Conservation (phyloP, 2,888 invertebrate species). For the Leucoma salicis region DNA sequence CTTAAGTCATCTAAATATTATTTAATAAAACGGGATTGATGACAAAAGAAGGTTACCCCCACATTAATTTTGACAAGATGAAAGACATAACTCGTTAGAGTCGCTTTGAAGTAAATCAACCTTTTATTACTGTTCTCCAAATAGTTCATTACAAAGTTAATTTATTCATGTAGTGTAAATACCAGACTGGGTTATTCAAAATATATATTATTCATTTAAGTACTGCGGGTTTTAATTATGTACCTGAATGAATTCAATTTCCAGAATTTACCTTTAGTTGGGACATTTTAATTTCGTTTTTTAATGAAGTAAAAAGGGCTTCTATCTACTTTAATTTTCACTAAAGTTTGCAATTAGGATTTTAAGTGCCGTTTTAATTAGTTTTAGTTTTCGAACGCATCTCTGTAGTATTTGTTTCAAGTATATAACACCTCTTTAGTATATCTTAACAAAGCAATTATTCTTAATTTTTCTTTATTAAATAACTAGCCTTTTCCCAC, state of each 20-base stretch:
- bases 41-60: too few species aligned
- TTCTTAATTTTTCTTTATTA: too few species aligned
- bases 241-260: slow-evolving; percentile 22
- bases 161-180: slow-evolving; percentile 16
- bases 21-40: too few species aligned
- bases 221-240: slow-evolving; percentile 23
- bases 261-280: slow-evolving; percentile 5
- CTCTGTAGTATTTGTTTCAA: too few species aligned
- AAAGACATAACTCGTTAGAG: slow-evolving; percentile 16
- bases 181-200: not conserved
- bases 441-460: too few species aligned
- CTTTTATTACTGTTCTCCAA: slow-evolving; percentile 27
- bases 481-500: too few species aligned
- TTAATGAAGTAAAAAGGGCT: slow-evolving; percentile 5
- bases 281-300: slow-evolving; percentile 14
- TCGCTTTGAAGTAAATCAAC: slow-evolving; percentile 12
- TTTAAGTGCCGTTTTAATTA: slow-evolving; percentile 1
- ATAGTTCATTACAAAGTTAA: slow-evolving; percentile 26
- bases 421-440: too few species aligned
- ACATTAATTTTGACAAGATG: slow-evolving; percentile 20
- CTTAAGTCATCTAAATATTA: too few species aligned
- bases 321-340: not conserved
- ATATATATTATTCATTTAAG: slow-evolving; percentile 1
- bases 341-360: not conserved
- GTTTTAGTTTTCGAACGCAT: not conserved